These are phyloP conservation scores for Ibycter americanus DNA, from an alignment of 2,797 vertebrate genomes.

Conservation along the genomic window DNA sequence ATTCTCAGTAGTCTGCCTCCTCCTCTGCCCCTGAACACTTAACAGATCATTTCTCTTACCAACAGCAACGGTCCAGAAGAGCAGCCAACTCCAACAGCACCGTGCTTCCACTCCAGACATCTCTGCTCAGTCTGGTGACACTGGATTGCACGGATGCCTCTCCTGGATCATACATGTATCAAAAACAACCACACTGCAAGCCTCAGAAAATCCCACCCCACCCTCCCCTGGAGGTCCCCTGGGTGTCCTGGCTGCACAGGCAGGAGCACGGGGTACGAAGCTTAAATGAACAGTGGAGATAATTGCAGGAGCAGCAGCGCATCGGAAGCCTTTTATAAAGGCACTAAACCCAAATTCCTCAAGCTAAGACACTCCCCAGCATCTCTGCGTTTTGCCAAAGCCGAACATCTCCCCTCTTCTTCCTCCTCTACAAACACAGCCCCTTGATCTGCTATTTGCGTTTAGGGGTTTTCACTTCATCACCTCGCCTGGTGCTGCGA, in stretches of 20 bases:
- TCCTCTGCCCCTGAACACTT: not conserved
- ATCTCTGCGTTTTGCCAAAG: fast-evolving
- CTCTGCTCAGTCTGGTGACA: not conserved
- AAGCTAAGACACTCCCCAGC: too few relatives aligned
- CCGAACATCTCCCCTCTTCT: not conserved
- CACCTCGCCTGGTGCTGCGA: fast-evolving
- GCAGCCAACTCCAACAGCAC: not conserved
- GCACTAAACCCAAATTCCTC: not conserved
- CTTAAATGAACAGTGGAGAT: fast-evolving
- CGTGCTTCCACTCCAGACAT: not conserved
- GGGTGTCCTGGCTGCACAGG: not conserved
- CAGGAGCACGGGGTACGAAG: fast-evolving
- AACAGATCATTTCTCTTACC: not conserved
- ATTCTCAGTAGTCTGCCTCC: not conserved
- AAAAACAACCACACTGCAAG: not conserved
- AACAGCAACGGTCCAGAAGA: fast-evolving
- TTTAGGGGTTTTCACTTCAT: not conserved
- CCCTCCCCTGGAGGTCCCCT: not conserved
- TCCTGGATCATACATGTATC: not conserved
- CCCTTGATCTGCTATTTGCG: not conserved
- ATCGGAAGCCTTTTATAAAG: fast-evolving
- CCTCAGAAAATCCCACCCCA: not conserved
- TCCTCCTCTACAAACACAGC: not conserved
- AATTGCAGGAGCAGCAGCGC: fast-evolving
- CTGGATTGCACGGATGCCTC: not conserved